These are phyloP conservation scores for Acleris laterana DNA, from an alignment of 2,888 invertebrate genomes.

Conservation along the genomic window DNA sequence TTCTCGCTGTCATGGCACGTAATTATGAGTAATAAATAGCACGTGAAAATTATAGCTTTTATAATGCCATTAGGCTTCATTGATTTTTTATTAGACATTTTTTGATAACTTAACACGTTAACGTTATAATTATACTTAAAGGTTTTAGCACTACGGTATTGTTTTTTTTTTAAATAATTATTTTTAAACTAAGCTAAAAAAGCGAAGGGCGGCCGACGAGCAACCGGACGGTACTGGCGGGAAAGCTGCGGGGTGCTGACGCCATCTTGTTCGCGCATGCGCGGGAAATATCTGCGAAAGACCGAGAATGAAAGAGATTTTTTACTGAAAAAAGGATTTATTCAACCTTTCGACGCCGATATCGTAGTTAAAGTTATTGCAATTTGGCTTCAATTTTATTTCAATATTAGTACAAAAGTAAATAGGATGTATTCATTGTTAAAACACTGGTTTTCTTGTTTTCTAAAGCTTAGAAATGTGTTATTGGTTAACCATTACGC, in stretches of 20 bases:
- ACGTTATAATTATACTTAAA: slow-evolving; percentile 39
- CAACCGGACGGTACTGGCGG: slow-evolving; percentile 63
- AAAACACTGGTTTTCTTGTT: neutral
- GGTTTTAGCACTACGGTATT: slow-evolving; percentile 41
- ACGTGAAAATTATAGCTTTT: slow-evolving; percentile 54
- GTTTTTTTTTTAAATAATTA: slow-evolving; percentile 42
- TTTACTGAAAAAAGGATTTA: slow-evolving; percentile 37
- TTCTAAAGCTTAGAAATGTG: neutral
- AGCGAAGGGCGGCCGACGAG: slow-evolving; percentile 48
- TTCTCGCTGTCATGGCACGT: slow-evolving; percentile 73
- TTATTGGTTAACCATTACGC: slow-evolving; percentile 7
- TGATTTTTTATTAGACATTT: slow-evolving; percentile 57
- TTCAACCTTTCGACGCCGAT: neutral
- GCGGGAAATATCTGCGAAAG: slow-evolving; percentile 44
- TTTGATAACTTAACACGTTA: slow-evolving; percentile 36
- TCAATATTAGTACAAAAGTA: neutral
- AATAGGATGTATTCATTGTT: neutral
- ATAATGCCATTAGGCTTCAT: slow-evolving; percentile 48
- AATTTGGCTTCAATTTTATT: neutral
- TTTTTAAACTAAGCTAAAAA: slow-evolving; percentile 30
- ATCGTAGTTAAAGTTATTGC: neutral
- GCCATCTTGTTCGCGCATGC: slow-evolving; percentile 62
- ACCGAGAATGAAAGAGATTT: slow-evolving; percentile 40
- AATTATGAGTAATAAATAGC: slow-evolving; percentile 62
- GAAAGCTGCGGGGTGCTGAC: slow-evolving; percentile 54